Evolutionary conservation across 2,888 invertebrate species (phyloP).

Genomic region (Dicycla oo): DNA sequence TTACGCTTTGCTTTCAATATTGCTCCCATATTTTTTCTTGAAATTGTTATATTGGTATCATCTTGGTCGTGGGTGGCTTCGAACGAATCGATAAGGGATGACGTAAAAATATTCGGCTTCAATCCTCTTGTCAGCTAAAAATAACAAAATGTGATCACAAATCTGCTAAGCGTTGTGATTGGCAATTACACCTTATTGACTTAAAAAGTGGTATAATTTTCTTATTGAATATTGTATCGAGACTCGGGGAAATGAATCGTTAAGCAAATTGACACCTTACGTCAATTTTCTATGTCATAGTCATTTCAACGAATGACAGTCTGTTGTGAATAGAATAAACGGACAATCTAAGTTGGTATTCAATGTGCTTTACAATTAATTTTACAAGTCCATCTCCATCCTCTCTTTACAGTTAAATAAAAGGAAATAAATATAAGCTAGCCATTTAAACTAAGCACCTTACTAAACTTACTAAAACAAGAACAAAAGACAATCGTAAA

Average conservation of each 20-base stretch:
- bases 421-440: constrained; percentile 4
- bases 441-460: not conserved
- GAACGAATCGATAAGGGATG: not conserved
- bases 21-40: not conserved
- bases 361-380: no score
- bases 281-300: not conserved
- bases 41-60: not conserved
- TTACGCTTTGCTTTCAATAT: not conserved
- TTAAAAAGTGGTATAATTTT: not conserved
- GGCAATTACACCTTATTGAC: not conserved
- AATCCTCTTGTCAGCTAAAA: not conserved
- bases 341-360: no score
- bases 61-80: not conserved
- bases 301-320: not conserved
- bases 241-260: not conserved
- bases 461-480: constrained; percentile 5
- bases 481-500: constrained; percentile 30
- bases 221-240: not conserved
- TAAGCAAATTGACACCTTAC: no score
- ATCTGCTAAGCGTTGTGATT: not conserved
- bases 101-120: not conserved
- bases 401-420: not conserved
- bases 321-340: no score
- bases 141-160: not conserved
- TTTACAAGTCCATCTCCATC: not conserved